Evolutionary conservation across 2,888 invertebrate genomes (phyloP), one percentile per base, ranked within the genome.

Genomic region (Tridacna crocea): DNA sequence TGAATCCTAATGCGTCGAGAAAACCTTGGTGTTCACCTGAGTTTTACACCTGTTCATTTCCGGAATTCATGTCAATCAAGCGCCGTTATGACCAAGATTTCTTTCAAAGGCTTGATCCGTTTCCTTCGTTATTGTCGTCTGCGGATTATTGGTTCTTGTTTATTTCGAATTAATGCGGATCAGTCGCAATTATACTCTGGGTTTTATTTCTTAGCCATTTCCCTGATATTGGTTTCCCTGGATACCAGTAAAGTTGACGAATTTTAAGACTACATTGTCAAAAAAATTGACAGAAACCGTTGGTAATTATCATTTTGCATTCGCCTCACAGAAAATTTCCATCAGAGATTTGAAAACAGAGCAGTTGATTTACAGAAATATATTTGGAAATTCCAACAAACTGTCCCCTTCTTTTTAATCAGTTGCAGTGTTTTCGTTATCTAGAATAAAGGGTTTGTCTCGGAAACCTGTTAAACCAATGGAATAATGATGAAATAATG

Each of bases 111-210:
- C 70, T 77, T 72, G 60, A 77, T 77, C 77, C 61, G 61, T 61
- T 77, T 77, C 77, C 77, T 70, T 27, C 60, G 70, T 63, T 72
- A 77, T 77, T 77, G 77, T 77, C 77, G 72, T 72, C 72, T 72
- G 66, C 72, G 72, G 77, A 60, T 77, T 77, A 77, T 72, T 72
- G 60, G 66, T 22, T 66, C 47, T 60, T 72, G 72, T 82, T 82
- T 82, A 82, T 82, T 79, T 79, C 79, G 66, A 82, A 82, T 82
- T 82, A 82, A 82, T 79, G 74, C 82, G 76, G 79, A 79, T 76
- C 75, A 73, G 48, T 58, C n/a, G 46, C 66, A 47, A 72, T 79
- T 73, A 77, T 70, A 65, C 60, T 65, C 63, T 2, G 27, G 75
- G 66, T 61, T 82, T 77, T 82, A 74, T 63, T 66, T 65, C 75